A percentile compares a stretch with the other conserved stretches of the same genome.
These are phyloP conservation scores for Drosophila melanosoma DNA, from an alignment of 2,888 invertebrate genomes.

Conservation along the genomic window DNA sequence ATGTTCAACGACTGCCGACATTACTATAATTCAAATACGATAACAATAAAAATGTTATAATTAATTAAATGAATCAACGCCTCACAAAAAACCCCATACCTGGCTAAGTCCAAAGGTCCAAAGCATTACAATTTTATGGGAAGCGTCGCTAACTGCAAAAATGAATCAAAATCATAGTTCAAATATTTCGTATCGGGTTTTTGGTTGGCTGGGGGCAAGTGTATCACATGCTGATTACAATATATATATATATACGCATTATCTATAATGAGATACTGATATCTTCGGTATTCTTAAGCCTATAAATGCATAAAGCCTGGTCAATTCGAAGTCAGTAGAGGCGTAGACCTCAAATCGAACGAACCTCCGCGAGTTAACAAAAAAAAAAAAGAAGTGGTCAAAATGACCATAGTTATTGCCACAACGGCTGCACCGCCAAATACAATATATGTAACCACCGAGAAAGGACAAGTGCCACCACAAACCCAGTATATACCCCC, in stretches of 20 bases:
- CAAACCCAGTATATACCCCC: not conserved
- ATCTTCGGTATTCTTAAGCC: constrained; percentile 14
- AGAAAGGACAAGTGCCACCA: constrained; percentile 13
- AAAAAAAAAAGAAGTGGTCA: constrained; percentile 1
- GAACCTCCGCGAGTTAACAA: constrained; percentile 1
- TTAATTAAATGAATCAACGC: not conserved
- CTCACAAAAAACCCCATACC: not conserved
- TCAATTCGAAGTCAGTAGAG: constrained; percentile 30
- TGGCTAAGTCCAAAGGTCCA: not conserved
- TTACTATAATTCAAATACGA: not conserved
- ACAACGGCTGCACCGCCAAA: constrained; percentile 20
- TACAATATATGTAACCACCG: constrained; percentile 18
- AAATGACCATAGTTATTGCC: constrained; percentile 25
- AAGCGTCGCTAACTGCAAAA: not conserved
- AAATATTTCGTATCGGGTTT: not conserved
- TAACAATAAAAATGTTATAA: not conserved
- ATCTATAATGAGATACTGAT: constrained; percentile 48
- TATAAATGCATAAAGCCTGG: constrained; percentile 27
- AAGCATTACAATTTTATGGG: not conserved
- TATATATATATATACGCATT: constrained; percentile 14
- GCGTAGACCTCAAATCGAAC: constrained; percentile 25
- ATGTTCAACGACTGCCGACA: no score
- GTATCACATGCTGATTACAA: constrained; percentile 39
- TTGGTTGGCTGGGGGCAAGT: constrained; percentile 7
- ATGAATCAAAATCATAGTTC: constrained; percentile 14